Evolutionary conservation across 2,797 vertebrate species (phyloP).

Genomic region (Myotis planiceps): DNA sequence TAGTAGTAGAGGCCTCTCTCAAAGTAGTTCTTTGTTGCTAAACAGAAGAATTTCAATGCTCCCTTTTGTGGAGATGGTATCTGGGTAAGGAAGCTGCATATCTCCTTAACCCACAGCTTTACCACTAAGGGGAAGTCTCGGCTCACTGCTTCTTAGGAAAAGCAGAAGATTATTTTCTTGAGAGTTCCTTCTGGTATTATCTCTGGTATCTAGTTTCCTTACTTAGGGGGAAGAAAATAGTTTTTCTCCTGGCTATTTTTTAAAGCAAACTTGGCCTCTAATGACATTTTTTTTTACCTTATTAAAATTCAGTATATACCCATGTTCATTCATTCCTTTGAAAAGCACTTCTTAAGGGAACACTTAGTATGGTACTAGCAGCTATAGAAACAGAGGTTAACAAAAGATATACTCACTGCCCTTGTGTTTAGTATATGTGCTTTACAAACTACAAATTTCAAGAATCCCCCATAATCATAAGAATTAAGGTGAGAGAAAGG

Average conservation of each 20-base stretch:
- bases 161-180: slow-evolving; percentile 11
- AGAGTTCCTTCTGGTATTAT: neutral
- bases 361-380: neutral
- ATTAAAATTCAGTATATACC: neutral
- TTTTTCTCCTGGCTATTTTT: neutral
- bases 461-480: neutral
- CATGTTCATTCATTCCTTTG: neutral
- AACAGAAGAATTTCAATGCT: neutral
- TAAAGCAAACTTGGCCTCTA: neutral
- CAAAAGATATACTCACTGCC: neutral
- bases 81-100: neutral
- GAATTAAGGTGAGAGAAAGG: neutral
- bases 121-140: slow-evolving; percentile 40
- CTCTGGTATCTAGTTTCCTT: neutral
- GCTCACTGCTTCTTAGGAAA: neutral
- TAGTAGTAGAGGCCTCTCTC: neutral
- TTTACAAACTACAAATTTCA: neutral
- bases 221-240: neutral
- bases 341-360: neutral
- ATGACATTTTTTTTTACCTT: neutral
- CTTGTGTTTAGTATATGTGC: neutral
- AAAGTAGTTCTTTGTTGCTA: neutral
- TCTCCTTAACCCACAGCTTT: neutral
- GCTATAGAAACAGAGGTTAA: neutral
- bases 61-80: neutral